Conservation (phyloP, 2,797 vertebrate genomes). For the Epinephelus coioides region DNA sequence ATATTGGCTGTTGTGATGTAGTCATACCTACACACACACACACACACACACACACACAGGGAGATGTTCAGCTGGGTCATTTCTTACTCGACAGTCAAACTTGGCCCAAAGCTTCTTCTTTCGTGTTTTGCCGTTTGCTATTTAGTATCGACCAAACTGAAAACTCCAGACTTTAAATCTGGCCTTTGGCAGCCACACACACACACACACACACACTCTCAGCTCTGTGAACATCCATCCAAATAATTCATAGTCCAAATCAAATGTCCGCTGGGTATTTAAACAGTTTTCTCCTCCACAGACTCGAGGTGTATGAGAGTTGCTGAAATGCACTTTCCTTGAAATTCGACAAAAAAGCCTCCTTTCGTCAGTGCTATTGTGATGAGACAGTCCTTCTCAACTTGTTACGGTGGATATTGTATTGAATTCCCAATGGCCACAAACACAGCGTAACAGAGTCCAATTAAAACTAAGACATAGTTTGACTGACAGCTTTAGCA, state of each 20-base stretch:
- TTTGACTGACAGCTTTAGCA: background rate
- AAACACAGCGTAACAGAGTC: background rate
- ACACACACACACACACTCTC: background rate
- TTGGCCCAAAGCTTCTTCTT: background rate
- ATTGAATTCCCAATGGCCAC: background rate
- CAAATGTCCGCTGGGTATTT: background rate
- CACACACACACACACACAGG: slow-evolving; percentile 18
- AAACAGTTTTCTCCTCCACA: background rate
- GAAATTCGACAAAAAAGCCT: background rate
- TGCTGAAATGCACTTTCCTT: background rate
- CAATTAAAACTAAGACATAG: background rate
- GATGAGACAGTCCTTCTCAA: background rate
- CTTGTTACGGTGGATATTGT: background rate
- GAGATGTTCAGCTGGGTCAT: background rate
- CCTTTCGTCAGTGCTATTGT: background rate
- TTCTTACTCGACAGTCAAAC: background rate
- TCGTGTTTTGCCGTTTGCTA: background rate
- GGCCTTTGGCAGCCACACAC: background rate
- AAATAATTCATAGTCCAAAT: background rate
- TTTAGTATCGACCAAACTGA: background rate
- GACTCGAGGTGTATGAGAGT: background rate
- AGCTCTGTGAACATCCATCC: background rate
- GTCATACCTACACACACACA: slow-evolving; percentile 3
- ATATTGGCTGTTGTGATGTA: background rate
- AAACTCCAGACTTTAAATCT: background rate